Evolutionary conservation across 2,888 invertebrate genomes (phyloP).

Genomic region (Drosophila robusta): DNA sequence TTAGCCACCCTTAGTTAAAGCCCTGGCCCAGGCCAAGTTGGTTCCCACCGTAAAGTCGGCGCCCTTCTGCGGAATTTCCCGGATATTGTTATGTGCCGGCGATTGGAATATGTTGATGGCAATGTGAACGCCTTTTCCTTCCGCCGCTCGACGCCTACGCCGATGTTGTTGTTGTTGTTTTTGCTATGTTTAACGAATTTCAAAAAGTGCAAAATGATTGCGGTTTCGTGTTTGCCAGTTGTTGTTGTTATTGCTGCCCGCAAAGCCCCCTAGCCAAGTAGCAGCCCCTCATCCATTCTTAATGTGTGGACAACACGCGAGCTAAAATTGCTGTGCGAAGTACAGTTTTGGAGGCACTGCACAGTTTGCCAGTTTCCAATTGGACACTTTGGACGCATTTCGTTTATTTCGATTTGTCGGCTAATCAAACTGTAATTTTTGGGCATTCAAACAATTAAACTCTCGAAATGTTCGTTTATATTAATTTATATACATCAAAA

Average conservation of each 20-base stretch:
- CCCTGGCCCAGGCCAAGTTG: constrained; percentile 5
- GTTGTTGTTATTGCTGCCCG: background rate
- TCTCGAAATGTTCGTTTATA: background rate
- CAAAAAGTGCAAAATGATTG: constrained; percentile 80
- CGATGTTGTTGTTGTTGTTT: constrained; percentile 31
- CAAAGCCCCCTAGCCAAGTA: background rate
- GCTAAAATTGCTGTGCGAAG: constrained; percentile 29
- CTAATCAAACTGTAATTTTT: no score
- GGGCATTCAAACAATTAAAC: background rate
- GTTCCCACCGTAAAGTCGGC: constrained; percentile 67
- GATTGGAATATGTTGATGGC: constrained; percentile 39
- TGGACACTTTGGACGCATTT: background rate
- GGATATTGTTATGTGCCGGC: constrained; percentile 73
- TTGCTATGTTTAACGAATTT: constrained; percentile 29
- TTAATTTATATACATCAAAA: background rate
- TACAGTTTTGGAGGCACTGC: constrained; percentile 14
- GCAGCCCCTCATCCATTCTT: constrained; percentile 27
- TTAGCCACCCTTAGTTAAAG: constrained; percentile 40
- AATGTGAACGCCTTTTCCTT: constrained; percentile 78
- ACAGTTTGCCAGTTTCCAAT: constrained; percentile 9
- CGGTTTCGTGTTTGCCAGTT: constrained; percentile 68
- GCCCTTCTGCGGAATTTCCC: constrained; percentile 68
- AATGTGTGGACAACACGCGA: constrained; percentile 72
- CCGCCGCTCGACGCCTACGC: constrained; percentile 68
- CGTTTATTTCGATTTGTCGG: no score